Evolutionary conservation across 2,888 invertebrate genomes (phyloP).

Genomic region (Syrphus vitripennis): DNA sequence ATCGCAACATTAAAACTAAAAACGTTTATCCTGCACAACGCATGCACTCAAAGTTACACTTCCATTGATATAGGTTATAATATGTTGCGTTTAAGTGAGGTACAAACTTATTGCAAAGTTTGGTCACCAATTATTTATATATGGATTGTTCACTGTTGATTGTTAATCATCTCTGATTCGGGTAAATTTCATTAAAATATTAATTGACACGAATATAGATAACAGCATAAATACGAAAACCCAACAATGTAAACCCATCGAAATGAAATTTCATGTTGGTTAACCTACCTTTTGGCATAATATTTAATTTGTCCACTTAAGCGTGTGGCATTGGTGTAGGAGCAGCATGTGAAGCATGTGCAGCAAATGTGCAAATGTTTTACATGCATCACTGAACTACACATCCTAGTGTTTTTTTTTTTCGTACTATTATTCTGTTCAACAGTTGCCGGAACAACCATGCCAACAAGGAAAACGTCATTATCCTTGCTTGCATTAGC

Average conservation of each 20-base stretch:
- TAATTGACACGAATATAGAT: conserved; percentile 49
- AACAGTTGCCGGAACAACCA: conserved; percentile 15
- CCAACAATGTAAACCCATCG: not conserved
- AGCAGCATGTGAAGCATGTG: not conserved
- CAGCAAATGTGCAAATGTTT: conserved; percentile 36
- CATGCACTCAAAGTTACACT: too few species aligned
- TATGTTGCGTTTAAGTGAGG: too few species aligned
- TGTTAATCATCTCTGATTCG: conserved; percentile 55
- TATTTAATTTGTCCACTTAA: conserved; percentile 44
- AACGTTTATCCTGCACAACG: too few species aligned
- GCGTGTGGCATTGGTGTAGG: not conserved
- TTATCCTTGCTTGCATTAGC: conserved; percentile 22
- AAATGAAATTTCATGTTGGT: conserved; percentile 60
- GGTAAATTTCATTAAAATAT: conserved; percentile 57
- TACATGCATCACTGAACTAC: conserved; percentile 35
- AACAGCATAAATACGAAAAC: not conserved
- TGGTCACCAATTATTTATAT: too few species aligned
- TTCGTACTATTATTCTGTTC: not conserved
- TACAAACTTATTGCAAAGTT: too few species aligned
- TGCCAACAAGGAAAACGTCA: conserved; percentile 33
- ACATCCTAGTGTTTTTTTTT: conserved; percentile 19
- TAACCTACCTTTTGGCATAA: conserved; percentile 52
- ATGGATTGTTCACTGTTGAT: too few species aligned
- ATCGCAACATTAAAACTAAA: too few species aligned
- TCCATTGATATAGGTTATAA: too few species aligned